Conservation (phyloP, 2,888 invertebrate species). For the Anarsia innoxiella region DNA sequence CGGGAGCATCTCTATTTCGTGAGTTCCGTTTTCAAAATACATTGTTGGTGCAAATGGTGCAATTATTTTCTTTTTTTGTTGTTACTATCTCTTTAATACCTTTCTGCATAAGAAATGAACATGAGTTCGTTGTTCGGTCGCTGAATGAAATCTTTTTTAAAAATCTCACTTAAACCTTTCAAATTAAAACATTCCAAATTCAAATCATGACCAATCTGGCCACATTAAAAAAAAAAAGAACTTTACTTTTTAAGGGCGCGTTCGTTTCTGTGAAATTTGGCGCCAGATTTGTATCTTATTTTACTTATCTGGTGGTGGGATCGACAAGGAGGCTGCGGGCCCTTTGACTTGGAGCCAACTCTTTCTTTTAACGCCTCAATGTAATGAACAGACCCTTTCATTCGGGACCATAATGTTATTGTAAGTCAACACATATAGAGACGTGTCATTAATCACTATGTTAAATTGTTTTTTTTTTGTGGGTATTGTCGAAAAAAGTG, state of each 20-base stretch:
- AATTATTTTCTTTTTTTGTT: neutral
- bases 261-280: slow-evolving; percentile 65
- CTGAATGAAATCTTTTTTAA: no score
- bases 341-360: slow-evolving; percentile 39
- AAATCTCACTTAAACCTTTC: neutral
- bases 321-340: slow-evolving; percentile 52
- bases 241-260: slow-evolving; percentile 26
- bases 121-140: no score
- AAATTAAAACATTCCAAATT: neutral
- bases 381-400: slow-evolving; percentile 15
- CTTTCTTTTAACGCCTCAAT: slow-evolving; percentile 51
- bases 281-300: slow-evolving; percentile 59
- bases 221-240: neutral
- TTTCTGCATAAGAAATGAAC: no score
- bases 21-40: slow-evolving; percentile 4
- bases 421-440: slow-evolving; percentile 9
- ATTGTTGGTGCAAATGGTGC: neutral
- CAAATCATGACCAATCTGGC: no score
- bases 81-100: no score
- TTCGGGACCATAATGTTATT: slow-evolving; percentile 5
- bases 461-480: no score
- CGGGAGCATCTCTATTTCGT: slow-evolving; percentile 10
- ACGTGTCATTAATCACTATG: slow-evolving; percentile 8
- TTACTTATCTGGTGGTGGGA: slow-evolving; percentile 49
- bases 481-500: no score